Conservation (phyloP, 2,888 invertebrate species). For the Limnephilus lunatus region DNA sequence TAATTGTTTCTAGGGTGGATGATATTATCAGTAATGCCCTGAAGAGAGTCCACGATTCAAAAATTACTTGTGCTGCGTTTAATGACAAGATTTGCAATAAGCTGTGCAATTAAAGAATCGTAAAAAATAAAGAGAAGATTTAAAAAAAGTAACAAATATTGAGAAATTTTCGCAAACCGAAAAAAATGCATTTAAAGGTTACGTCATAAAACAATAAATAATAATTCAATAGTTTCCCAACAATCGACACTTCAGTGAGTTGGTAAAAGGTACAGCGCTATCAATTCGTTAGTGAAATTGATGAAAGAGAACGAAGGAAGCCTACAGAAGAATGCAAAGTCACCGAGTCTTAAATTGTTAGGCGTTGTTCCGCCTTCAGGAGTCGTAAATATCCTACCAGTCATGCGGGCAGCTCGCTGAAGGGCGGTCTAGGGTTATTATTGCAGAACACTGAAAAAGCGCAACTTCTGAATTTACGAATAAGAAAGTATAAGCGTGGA, state of each 20-base stretch:
- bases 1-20: not conserved
- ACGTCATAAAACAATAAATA: not conserved
- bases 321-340: slow-evolving; percentile 29
- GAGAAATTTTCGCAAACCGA: not conserved
- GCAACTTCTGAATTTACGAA: not conserved
- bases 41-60: not conserved
- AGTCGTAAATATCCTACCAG: slow-evolving; percentile 7
- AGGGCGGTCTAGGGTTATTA: not conserved
- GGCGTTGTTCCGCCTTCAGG: slow-evolving; percentile 20
- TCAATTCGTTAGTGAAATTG: slow-evolving; percentile 26
- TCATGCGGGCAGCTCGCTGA: slow-evolving; percentile 16
- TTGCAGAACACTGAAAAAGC: not conserved
- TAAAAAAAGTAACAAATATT: not conserved
- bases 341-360: slow-evolving; percentile 24
- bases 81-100: not conserved
- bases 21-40: not conserved
- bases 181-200: not conserved
- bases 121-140: too few relatives aligned
- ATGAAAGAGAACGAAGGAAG: slow-evolving; percentile 56
- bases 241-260: not conserved
- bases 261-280: not conserved
- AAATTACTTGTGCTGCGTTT: not conserved
- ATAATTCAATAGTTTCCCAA: not conserved
- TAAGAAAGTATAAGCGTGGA: not conserved
- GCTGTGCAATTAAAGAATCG: too few relatives aligned